These are phyloP conservation scores for Drosophila kanapiae DNA, from an alignment of 1,140 invertebrate genomes.

Conservation along the genomic window DNA sequence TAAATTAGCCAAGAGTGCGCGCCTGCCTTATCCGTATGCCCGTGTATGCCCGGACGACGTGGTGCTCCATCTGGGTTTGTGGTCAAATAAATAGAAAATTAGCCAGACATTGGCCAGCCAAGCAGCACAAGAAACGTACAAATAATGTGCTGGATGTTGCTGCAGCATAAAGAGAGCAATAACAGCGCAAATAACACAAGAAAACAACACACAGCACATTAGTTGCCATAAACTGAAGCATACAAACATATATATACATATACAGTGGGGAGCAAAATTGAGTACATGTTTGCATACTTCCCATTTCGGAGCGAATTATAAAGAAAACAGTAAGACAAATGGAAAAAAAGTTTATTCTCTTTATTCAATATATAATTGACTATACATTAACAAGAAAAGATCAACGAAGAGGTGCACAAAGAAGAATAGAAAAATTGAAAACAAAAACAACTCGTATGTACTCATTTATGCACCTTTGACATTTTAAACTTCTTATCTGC, in stretches of 20 bases:
- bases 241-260: slow-evolving; percentile 3
- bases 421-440: too few relatives aligned
- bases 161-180: slow-evolving; percentile 59
- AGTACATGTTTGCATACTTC: too few relatives aligned
- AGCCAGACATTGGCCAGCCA: slow-evolving; percentile 74
- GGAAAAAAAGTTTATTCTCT: too few relatives aligned
- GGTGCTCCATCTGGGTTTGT: slow-evolving; percentile 54
- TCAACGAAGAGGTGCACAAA: too few relatives aligned
- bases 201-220: slow-evolving; percentile 60
- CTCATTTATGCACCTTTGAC: too few relatives aligned
- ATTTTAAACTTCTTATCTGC: too few relatives aligned
- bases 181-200: slow-evolving; percentile 24
- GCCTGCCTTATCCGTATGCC: slow-evolving; percentile 15
- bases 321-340: too few relatives aligned
- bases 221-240: slow-evolving; percentile 60
- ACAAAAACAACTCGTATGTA: too few relatives aligned
- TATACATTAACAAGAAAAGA: too few relatives aligned
- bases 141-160: slow-evolving; percentile 57
- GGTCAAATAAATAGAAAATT: slow-evolving; percentile 83
- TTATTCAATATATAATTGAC: too few relatives aligned
- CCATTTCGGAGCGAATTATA: too few relatives aligned
- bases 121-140: slow-evolving; percentile 64
- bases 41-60: slow-evolving; percentile 40
- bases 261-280: too few relatives aligned
- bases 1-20: slow-evolving; percentile 62